Evolutionary conservation across 1,140 invertebrate species (phyloP).

Genomic region (Drosophila neocordata): DNA sequence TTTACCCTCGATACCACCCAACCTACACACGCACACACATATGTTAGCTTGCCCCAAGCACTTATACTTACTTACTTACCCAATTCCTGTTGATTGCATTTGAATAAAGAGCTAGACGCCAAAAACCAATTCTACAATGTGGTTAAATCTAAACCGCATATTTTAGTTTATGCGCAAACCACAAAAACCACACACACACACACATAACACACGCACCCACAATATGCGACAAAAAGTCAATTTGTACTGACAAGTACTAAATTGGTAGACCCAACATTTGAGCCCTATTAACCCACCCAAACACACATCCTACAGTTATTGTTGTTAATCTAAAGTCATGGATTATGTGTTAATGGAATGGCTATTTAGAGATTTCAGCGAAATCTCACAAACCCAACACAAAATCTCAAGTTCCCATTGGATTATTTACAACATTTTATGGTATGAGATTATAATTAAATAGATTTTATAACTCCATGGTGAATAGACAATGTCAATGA

Average conservation of each 20-base stretch:
- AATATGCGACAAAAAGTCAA: not conserved
- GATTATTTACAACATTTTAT: too few relatives aligned
- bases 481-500: too few relatives aligned
- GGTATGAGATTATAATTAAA: too few relatives aligned
- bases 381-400: too few relatives aligned
- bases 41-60: too few relatives aligned
- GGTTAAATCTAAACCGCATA: not conserved
- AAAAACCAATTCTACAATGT: constrained; percentile 7
- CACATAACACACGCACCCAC: not conserved
- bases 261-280: not conserved
- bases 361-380: constrained; percentile 23
- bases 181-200: not conserved
- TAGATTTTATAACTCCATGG: too few relatives aligned
- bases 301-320: not conserved
- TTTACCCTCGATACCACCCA: constrained; percentile 5
- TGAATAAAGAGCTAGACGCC: not conserved
- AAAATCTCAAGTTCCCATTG: too few relatives aligned
- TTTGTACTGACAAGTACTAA: not conserved
- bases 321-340: constrained; percentile 23
- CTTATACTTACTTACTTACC: not conserved
- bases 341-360: constrained; percentile 43
- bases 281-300: too few relatives aligned
- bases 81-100: constrained; percentile 9
- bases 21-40: too few relatives aligned
- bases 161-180: constrained; percentile 3